Evolutionary conservation across 1,140 invertebrate species (phyloP).

Genomic region (Drosophila erecta): DNA sequence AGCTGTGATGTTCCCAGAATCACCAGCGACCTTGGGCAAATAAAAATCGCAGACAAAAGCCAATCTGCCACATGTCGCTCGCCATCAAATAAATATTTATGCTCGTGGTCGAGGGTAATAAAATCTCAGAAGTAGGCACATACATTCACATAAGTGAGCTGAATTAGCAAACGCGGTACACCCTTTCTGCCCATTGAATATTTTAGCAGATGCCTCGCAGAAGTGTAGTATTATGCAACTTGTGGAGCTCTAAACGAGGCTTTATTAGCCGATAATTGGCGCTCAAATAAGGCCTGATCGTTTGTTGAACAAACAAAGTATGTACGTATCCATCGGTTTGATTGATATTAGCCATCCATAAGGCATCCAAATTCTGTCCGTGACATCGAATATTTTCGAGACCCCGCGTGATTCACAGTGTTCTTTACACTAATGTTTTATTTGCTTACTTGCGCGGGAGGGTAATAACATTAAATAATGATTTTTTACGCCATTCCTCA

Average conservation of each 20-base stretch:
- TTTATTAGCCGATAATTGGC: conserved; percentile 41
- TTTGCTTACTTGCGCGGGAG: conserved; percentile 18
- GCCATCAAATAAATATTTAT: conserved; percentile 63
- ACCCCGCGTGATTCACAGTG: conserved; percentile 16
- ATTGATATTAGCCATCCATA: conserved; percentile 26
- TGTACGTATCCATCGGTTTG: conserved; percentile 20
- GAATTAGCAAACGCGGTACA: conserved; percentile 57
- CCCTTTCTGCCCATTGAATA: conserved; percentile 31
- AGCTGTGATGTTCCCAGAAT: conserved; percentile 56
- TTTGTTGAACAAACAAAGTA: background rate
- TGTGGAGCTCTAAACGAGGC: conserved; percentile 32
- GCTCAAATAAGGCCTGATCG: conserved; percentile 34
- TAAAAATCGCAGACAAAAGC: conserved; percentile 30
- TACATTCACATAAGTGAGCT: conserved; percentile 55
- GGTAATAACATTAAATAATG: conserved; percentile 68
- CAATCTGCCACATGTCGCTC: conserved; percentile 11
- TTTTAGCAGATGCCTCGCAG: conserved; percentile 7
- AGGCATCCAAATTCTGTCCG: conserved; percentile 35
- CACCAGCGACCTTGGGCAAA: conserved; percentile 41
- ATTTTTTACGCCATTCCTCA: conserved; percentile 39
- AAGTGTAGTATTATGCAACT: conserved; percentile 56
- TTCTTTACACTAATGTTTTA: conserved; percentile 41
- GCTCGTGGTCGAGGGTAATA: conserved; percentile 30
- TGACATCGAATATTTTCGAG: conserved; percentile 8
- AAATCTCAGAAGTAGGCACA: conserved; percentile 42